Evolutionary conservation across 53 echinoderm and acorn worm genomes (phyloP).

Genomic region (Luidia sarsii): DNA sequence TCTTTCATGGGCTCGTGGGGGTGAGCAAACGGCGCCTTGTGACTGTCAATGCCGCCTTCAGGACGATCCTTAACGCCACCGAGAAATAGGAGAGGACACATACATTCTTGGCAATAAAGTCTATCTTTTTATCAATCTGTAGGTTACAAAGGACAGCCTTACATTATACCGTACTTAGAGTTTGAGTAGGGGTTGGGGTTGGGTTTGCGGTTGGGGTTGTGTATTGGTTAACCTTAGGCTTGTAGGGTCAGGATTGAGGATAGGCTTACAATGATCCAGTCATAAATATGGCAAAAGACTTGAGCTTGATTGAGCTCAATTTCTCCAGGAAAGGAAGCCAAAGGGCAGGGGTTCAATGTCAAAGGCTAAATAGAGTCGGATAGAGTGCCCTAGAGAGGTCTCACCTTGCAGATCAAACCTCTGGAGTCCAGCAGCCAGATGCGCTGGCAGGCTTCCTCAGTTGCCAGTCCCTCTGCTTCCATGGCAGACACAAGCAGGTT

Average conservation of each 20-base stretch:
- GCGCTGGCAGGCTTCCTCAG: conserved; percentile 71
- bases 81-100: not conserved
- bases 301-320: no score
- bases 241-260: no score
- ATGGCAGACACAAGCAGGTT: conserved; percentile 85
- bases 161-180: no score
- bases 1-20: conserved; percentile 72
- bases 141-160: no score
- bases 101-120: not conserved
- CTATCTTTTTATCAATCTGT: not conserved
- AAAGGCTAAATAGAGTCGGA: no score
- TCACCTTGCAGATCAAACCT: conserved; percentile 88
- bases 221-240: no score
- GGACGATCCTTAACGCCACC: conserved; percentile 66
- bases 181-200: no score
- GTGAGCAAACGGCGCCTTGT: conserved; percentile 85
- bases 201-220: no score
- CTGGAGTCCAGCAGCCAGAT: conserved; percentile 92
- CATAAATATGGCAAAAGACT: no score
- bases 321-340: no score
- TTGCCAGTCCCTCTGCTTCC: conserved; percentile 71
- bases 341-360: no score
- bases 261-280: no score
- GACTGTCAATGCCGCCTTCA: conserved; percentile 74
- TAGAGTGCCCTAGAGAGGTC: not conserved